Conservation (phyloP, 2,113 vertebrate species). For the Spheniscus mendiculus region DNA sequence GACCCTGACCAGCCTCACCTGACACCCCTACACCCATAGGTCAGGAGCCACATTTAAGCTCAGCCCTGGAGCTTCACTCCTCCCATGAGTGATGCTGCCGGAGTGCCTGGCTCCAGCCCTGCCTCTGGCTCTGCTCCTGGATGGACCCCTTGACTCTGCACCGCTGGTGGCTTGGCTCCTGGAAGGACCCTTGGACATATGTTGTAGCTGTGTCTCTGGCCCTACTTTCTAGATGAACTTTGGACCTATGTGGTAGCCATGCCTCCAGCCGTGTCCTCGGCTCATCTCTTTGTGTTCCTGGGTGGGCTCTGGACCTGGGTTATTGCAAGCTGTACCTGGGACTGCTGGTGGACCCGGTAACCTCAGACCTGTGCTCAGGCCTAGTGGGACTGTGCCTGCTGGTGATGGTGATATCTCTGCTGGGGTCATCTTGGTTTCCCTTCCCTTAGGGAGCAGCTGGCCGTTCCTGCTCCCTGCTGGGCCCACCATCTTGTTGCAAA, state of each 20-base stretch:
- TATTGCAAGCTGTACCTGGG: background rate
- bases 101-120: background rate
- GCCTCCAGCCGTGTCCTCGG: background rate
- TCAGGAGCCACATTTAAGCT: background rate
- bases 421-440: background rate
- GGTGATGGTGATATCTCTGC: background rate
- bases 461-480: background rate
- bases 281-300: background rate
- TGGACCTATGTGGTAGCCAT: background rate
- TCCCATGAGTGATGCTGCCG: rapidly evolving
- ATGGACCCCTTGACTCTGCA: background rate
- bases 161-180: background rate
- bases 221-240: background rate
- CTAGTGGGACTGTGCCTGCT: too few relatives aligned
- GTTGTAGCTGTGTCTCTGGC: background rate
- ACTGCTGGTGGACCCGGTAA: background rate
- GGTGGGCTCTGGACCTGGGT: background rate
- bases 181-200: rapidly evolving
- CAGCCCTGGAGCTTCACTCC: rapidly evolving
- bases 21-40: background rate
- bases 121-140: background rate
- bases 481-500: background rate
- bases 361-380: background rate
- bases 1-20: background rate
- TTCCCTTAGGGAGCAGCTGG: background rate